Percentiles rank a stretch among this genome's conserved stretches.
Conservation (phyloP, 2,113 vertebrate species). For the Hiodon tergisus region DNA sequence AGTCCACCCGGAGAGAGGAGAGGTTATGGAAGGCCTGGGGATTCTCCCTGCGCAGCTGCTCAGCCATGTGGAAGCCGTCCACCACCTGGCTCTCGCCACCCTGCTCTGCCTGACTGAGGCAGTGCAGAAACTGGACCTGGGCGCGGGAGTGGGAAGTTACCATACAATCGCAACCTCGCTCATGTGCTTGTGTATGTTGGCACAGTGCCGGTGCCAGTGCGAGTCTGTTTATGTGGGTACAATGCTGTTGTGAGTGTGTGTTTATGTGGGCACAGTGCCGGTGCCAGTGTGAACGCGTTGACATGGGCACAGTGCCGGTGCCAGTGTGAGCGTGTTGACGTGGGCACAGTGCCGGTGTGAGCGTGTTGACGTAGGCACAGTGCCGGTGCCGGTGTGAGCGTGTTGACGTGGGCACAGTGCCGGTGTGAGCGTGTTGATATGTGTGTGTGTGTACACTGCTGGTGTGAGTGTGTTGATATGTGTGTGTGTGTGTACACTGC, state of each 20-base stretch:
- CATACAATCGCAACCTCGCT: background rate
- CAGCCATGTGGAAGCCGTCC: conserved; percentile 79
- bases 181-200: background rate
- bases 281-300: background rate
- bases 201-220: background rate
- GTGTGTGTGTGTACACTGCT: background rate
- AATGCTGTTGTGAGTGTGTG: conserved; percentile 12
- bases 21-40: conserved; percentile 75
- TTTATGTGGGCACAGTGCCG: no score
- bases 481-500: no score
- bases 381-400: background rate
- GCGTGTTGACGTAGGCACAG: background rate
- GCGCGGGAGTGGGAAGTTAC: background rate
- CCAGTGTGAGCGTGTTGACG: background rate
- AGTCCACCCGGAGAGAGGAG: conserved; percentile 73
- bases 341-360: conserved; percentile 13
- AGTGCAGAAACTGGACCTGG: conserved; percentile 91
- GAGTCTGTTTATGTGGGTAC: background rate
- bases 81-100: conserved; percentile 84
- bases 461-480: background rate
- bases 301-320: background rate
- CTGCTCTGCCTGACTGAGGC: conserved; percentile 72
- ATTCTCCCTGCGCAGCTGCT: conserved; percentile 69
- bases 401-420: background rate
- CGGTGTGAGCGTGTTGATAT: conserved; percentile 6